Percentiles rank a stretch among this genome's conserved stretches.
phyloP scores from a whole-genome alignment of 2,888 invertebrate genomes.

The Watsonalla cultraria region DNA sequence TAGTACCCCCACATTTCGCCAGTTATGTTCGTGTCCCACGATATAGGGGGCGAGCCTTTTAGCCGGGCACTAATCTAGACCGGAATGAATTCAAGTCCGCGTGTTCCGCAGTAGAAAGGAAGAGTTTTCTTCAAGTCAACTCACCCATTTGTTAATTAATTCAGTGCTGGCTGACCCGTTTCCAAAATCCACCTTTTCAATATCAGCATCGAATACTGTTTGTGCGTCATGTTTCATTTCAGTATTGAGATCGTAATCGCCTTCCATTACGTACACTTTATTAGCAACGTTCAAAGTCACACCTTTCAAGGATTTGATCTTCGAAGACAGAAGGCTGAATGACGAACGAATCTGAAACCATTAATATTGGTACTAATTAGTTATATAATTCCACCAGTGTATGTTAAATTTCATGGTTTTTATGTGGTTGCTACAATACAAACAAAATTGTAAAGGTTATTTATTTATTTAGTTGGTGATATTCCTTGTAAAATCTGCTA shows the following conservation, averaged over 20 bases:
- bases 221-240: slow-evolving; percentile 77
- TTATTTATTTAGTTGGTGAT: too few species aligned
- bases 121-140: background rate
- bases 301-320: slow-evolving; percentile 56
- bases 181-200: slow-evolving; percentile 81
- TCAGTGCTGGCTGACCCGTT: slow-evolving; percentile 62
- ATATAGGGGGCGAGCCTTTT: too few species aligned
- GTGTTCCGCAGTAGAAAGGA: too few species aligned
- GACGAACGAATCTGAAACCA: slow-evolving; percentile 57
- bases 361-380: background rate
- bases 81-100: too few species aligned
- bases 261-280: slow-evolving; percentile 82
- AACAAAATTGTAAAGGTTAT: too few species aligned
- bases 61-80: too few species aligned
- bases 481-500: too few species aligned
- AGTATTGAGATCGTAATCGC: slow-evolving; percentile 67
- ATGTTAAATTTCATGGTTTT: background rate
- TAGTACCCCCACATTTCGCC: too few species aligned
- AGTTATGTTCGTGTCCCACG: too few species aligned
- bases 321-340: slow-evolving; percentile 46
- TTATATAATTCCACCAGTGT: background rate
- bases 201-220: slow-evolving; percentile 81
- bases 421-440: too few species aligned
- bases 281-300: slow-evolving; percentile 84
- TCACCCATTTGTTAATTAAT: slow-evolving; percentile 88